Evolutionary conservation across 2,113 vertebrate species (phyloP).

Genomic region (Microtus oregoni): DNA sequence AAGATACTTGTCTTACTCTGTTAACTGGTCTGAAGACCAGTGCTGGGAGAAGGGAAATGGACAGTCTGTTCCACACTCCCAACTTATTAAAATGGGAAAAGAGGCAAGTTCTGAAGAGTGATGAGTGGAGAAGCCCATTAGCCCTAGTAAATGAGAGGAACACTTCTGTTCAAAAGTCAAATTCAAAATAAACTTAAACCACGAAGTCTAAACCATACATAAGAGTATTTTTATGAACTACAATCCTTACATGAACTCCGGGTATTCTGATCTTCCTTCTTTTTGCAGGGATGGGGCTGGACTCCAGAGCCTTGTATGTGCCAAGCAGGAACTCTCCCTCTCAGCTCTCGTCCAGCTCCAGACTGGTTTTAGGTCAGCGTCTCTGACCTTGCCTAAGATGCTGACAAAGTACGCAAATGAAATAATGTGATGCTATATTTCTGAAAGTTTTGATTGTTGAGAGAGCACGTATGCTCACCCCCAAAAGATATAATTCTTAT

Average conservation of each 20-base stretch:
- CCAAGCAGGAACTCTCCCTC: neutral
- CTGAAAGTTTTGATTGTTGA: neutral
- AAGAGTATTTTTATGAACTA: constrained; percentile 13
- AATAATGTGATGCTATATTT: neutral
- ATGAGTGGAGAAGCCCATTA: neutral
- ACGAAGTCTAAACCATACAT: constrained; percentile 13
- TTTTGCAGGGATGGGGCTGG: neutral
- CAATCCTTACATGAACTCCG: constrained; percentile 18
- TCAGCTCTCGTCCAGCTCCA: neutral
- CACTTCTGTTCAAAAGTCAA: constrained; percentile 46
- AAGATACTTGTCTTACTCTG: constrained; percentile 58
- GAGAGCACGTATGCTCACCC: neutral
- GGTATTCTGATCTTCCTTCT: neutral
- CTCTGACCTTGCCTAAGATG: constrained; percentile 1
- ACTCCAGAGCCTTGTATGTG: neutral
- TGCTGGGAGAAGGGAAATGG: constrained; percentile 37
- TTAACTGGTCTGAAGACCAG: constrained; percentile 61
- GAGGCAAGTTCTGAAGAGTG: constrained; percentile 38
- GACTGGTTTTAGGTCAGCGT: constrained; percentile 27
- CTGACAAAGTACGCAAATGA: neutral
- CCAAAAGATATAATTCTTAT: neutral
- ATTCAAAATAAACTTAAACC: constrained; percentile 44
- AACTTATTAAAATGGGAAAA: constrained; percentile 32
- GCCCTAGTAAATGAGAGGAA: neutral
- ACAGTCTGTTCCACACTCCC: constrained; percentile 63